These are phyloP conservation scores for Calcarius lapponicus DNA, from an alignment of 2,797 vertebrate species.

Conservation along the genomic window DNA sequence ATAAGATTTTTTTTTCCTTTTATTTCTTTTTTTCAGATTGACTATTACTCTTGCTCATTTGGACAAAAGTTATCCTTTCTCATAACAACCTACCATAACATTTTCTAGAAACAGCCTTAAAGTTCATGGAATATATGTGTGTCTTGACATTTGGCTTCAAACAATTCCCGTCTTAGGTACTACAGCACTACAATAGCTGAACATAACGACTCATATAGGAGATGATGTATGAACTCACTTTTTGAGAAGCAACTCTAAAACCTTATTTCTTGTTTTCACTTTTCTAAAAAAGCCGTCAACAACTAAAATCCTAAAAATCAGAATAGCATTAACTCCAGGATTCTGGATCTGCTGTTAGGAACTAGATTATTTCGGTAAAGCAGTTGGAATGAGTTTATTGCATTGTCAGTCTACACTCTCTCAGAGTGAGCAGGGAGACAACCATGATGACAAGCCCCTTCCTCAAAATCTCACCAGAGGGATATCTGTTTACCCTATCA, in stretches of 20 bases:
- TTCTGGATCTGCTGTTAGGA: not conserved
- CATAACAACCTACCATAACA: not conserved
- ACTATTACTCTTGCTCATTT: not conserved
- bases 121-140: not conserved
- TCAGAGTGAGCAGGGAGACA: not conserved
- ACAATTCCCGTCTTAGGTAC: not conserved
- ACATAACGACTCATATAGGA: not conserved
- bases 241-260: not conserved
- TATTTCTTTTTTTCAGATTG: not conserved
- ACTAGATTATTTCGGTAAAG: not conserved
- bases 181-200: not conserved
- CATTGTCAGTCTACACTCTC: not conserved
- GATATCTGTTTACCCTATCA: not conserved
- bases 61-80: not conserved
- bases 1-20: not conserved
- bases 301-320: not conserved
- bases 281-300: not conserved
- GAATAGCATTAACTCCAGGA: not conserved
- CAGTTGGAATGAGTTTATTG: not conserved
- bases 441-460: not conserved
- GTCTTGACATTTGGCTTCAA: not conserved
- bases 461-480: not conserved
- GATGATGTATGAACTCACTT: not conserved
- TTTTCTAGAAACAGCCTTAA: slow-evolving; percentile 36
- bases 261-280: not conserved